These are phyloP conservation scores for Leptinotarsa defecta DNA, from an alignment of 1,140 invertebrate species.

Conservation along the genomic window DNA sequence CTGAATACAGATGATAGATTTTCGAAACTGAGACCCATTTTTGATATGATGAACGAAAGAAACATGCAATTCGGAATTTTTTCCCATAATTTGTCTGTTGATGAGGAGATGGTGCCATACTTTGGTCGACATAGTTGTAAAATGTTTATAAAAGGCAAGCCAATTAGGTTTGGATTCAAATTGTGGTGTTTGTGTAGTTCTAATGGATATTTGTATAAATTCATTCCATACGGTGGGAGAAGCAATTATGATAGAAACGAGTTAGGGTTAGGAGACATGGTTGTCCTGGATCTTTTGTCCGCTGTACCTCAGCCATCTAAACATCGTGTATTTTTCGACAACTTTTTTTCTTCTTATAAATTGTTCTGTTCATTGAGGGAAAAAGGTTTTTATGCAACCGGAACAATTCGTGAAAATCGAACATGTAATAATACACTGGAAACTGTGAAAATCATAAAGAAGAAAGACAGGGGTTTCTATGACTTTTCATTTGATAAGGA, in stretches of 20 bases:
- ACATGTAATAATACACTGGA: conserved; percentile 9
- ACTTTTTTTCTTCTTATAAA: conserved; percentile 5
- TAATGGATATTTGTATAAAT: conserved; percentile 8
- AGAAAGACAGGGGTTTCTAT: conserved; percentile 7
- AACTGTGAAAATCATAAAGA: conserved; percentile 3
- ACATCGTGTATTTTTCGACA: conserved; percentile 7
- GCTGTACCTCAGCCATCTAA: background rate
- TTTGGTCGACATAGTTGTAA: conserved; percentile 46
- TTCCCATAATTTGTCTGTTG: background rate
- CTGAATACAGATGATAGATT: conserved; percentile 1
- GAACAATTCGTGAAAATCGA: conserved; percentile 13
- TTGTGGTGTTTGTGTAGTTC: conserved; percentile 3
- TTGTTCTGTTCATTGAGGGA: conserved; percentile 1
- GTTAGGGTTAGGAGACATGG: background rate
- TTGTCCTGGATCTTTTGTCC: conserved; percentile 6
- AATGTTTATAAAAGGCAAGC: conserved; percentile 59
- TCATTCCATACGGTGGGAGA: background rate
- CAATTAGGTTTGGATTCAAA: conserved; percentile 30
- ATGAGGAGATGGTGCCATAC: conserved; percentile 5
- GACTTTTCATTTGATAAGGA: conserved; percentile 7
- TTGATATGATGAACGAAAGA: background rate
- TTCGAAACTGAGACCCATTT: background rate
- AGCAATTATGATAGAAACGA: background rate
- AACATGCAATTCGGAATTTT: background rate
- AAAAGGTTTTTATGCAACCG: background rate